Percentiles rank a stretch among this genome's conserved stretches.
phyloP scores from a whole-genome alignment of 2,797 vertebrate genomes.

The Crocodylus rhombifer region DNA sequence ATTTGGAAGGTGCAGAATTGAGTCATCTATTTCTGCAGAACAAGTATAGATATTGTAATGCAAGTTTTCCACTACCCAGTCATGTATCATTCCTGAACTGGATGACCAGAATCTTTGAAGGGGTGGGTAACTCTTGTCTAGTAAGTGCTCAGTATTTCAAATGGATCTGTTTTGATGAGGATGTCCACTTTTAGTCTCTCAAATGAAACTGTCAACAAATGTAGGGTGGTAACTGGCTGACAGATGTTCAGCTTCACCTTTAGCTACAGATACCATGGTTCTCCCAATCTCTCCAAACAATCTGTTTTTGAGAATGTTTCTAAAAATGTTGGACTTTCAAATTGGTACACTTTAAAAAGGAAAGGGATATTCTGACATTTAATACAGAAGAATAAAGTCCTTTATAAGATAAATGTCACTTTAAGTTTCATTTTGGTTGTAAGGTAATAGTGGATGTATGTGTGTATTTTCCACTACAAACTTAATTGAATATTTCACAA shows the following conservation, averaged over 20 bases:
- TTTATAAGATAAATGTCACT: background rate
- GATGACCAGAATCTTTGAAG: background rate
- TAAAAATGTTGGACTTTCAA: slow-evolving; percentile 13
- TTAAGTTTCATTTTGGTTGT: background rate
- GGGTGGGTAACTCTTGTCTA: background rate
- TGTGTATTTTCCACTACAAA: background rate
- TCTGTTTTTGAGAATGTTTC: background rate
- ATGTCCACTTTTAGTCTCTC: background rate
- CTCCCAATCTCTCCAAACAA: background rate
- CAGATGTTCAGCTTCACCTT: background rate
- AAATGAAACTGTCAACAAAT: background rate
- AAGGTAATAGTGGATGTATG: background rate
- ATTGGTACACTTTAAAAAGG: background rate
- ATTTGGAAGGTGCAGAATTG: background rate
- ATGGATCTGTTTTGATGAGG: background rate
- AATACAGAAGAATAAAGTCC: background rate
- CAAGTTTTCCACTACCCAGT: background rate
- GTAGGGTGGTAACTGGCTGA: background rate
- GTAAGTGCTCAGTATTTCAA: background rate
- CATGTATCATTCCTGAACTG: background rate
- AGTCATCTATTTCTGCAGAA: background rate
- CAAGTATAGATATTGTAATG: background rate
- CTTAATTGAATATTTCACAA: background rate
- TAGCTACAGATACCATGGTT: background rate
- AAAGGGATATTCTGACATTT: background rate